Percentiles rank a stretch among this genome's conserved stretches.
phyloP scores from a whole-genome alignment of 2,797 vertebrate species.

The Mus minutoides region DNA sequence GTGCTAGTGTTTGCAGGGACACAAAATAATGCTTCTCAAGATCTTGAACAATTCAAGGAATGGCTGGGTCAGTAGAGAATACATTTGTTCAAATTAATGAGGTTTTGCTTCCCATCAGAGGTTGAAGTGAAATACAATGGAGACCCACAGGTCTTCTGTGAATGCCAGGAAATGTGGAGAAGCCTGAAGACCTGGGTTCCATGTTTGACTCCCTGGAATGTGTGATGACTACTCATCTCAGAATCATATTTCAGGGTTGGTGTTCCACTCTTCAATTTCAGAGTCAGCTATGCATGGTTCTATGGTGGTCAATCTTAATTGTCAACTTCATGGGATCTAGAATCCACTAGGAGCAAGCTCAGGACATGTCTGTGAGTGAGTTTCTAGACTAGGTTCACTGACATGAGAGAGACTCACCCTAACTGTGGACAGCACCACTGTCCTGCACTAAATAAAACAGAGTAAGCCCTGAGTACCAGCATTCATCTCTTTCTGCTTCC shows the following conservation, averaged over 20 bases:
- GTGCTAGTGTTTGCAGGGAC: not conserved
- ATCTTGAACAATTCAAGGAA: not conserved
- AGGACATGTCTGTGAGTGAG: not conserved
- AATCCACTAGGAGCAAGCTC: not conserved
- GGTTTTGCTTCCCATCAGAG: constrained; percentile 6
- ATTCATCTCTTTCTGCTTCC: not conserved
- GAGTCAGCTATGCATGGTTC: not conserved
- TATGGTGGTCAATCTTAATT: not conserved
- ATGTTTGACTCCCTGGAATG: not conserved
- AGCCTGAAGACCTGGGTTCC: not conserved
- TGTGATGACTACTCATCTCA: not conserved
- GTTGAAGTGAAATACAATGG: not conserved
- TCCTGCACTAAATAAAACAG: not conserved
- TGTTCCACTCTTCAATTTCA: not conserved
- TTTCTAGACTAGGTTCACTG: not conserved
- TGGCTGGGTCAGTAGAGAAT: not conserved
- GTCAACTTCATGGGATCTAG: not conserved
- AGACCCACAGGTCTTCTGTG: not conserved
- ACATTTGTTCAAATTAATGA: not conserved
- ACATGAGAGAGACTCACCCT: not conserved
- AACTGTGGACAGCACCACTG: not conserved
- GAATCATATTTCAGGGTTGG: not conserved
- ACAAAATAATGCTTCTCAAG: not conserved
- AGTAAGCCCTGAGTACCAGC: not conserved
- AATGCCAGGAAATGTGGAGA: not conserved